A percentile compares a stretch with the other conserved stretches of the same genome.
Conservation (phyloP, 2,797 vertebrate genomes). For the Pitangus sulphuratus region DNA sequence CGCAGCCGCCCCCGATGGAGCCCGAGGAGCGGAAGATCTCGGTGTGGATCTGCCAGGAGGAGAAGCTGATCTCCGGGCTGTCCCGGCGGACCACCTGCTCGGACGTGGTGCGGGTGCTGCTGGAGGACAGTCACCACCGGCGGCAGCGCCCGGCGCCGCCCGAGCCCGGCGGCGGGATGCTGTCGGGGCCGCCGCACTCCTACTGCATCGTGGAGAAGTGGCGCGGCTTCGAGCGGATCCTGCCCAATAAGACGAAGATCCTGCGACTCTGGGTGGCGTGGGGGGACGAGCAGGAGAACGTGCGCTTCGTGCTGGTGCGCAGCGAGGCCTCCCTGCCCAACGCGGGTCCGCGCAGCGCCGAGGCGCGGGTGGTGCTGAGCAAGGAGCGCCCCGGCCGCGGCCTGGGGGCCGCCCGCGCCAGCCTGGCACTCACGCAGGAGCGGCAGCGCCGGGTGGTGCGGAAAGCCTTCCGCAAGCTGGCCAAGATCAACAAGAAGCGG, state of each 20-base stretch:
- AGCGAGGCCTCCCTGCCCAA: conserved; percentile 91
- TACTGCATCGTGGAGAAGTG: conserved; percentile 98
- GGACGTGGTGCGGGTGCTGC: conserved; percentile 89
- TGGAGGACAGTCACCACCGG: conserved; percentile 87
- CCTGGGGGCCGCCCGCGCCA: conserved; percentile 60
- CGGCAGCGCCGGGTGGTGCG: conserved; percentile 91
- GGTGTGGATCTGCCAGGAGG: conserved; percentile 96
- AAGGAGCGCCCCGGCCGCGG: conserved; percentile 81
- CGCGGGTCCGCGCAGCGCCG: conserved; percentile 90
- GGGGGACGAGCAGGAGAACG: conserved; percentile 93
- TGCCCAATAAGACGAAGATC: conserved; percentile 93
- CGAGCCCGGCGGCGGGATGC: conserved; percentile 74
- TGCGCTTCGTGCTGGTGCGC: conserved; percentile 93
- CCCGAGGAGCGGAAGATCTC: conserved; percentile 88
- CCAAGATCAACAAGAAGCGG: conserved; percentile 89
- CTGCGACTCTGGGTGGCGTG: conserved; percentile 93
- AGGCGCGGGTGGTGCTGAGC: conserved; percentile 92
- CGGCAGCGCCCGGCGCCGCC: conserved; percentile 73
- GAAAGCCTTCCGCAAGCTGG: conserved; percentile 95
- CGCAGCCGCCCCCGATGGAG: conserved; percentile 79
- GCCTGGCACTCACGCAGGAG: conserved; percentile 84
- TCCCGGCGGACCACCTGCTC: conserved; percentile 91
- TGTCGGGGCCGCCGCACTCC: conserved; percentile 85
- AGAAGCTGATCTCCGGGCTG: conserved; percentile 93
- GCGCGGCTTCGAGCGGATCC: conserved; percentile 92